phyloP scores from a whole-genome alignment of 2,797 vertebrate genomes.

The Sebastolobus altivelis region DNA sequence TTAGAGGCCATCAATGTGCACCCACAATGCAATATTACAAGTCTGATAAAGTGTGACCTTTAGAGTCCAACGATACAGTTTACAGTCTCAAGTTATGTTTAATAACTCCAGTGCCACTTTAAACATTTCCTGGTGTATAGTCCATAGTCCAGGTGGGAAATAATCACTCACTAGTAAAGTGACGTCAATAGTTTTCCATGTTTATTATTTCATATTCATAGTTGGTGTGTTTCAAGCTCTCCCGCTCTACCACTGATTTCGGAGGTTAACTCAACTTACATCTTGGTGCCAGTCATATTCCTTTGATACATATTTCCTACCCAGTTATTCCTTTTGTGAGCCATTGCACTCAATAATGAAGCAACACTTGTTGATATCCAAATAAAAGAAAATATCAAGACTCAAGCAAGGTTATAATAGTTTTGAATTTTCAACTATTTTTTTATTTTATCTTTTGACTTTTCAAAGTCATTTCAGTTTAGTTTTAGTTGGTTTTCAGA shows the following conservation, averaged over 20 bases:
- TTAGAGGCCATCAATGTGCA: neutral
- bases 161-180: neutral
- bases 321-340: neutral
- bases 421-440: too few species aligned
- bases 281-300: too few species aligned
- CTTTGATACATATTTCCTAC: neutral
- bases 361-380: neutral
- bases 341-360: neutral
- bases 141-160: neutral
- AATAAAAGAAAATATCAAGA: neutral
- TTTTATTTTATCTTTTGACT: too few species aligned
- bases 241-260: neutral
- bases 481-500: too few species aligned
- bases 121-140: neutral
- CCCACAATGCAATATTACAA: neutral
- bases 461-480: too few species aligned
- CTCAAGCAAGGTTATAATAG: neutral
- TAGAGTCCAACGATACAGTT: constrained; percentile 13
- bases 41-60: constrained; percentile 18
- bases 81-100: neutral
- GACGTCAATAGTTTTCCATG: neutral
- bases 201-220: neutral
- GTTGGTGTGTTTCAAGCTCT: neutral
- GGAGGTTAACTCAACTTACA: too few species aligned
- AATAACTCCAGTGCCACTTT: neutral